Evolutionary conservation across 2,888 invertebrate genomes (phyloP).

Genomic region (Agriopis marginaria): DNA sequence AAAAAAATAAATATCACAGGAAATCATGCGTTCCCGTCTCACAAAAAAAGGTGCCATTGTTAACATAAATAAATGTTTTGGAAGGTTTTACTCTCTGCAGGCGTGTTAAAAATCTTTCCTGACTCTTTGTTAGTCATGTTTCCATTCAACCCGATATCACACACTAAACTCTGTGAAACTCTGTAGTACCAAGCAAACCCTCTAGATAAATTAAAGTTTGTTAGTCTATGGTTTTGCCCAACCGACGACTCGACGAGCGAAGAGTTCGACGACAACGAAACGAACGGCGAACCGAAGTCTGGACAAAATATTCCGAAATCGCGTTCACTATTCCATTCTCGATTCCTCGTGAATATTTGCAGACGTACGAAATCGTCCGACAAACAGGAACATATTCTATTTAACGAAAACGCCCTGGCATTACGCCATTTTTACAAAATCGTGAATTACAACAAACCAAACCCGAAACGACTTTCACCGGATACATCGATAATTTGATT

Average conservation of each 20-base stretch:
- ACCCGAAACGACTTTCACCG: conserved; percentile 74
- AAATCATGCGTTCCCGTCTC: too few species aligned
- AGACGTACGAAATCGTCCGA: conserved; percentile 68
- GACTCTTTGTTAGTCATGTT: too few species aligned
- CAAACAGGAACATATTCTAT: conserved; percentile 58
- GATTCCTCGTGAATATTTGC: conserved; percentile 70
- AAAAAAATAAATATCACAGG: too few species aligned
- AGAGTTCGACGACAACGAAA: too few species aligned
- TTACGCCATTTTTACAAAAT: conserved; percentile 55
- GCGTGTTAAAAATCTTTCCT: too few species aligned
- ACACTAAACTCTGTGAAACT: too few species aligned
- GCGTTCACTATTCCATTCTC: conserved; percentile 49
- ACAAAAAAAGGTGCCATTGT: too few species aligned
- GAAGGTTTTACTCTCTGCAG: too few species aligned
- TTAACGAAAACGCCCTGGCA: conserved; percentile 53
- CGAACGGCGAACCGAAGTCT: conserved; percentile 6
- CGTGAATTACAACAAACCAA: conserved; percentile 53
- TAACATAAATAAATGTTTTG: too few species aligned
- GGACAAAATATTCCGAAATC: conserved; percentile 52
- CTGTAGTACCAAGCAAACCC: too few species aligned
- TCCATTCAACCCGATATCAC: too few species aligned
- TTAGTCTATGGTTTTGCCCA: conserved; percentile 22
- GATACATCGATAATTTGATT: conserved; percentile 81
- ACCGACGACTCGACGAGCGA: too few species aligned
- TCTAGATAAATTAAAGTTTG: not conserved